Evolutionary conservation across 2,113 vertebrate species (phyloP).

Genomic region (Cryptotis parvus): DNA sequence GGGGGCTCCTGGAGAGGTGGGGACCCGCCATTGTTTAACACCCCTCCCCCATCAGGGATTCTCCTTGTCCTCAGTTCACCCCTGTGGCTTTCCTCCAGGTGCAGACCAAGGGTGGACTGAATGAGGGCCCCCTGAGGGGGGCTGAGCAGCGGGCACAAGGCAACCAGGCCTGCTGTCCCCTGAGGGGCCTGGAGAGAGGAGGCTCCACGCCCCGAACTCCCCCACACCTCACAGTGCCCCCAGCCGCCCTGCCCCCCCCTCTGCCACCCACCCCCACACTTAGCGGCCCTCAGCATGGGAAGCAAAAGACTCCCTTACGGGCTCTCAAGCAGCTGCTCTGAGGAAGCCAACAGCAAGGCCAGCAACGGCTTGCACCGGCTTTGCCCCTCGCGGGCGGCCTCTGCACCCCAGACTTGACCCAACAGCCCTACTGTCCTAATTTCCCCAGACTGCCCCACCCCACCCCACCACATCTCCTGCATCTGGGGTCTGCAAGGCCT

Average conservation of each 20-base stretch:
- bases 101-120: neutral
- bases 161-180: no score
- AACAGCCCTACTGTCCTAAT: slow-evolving; percentile 21
- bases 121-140: neutral
- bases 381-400: slow-evolving; percentile 55
- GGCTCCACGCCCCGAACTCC: neutral
- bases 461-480: neutral
- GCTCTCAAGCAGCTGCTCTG: slow-evolving; percentile 69
- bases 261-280: neutral
- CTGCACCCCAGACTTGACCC: slow-evolving; percentile 41
- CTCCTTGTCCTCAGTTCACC: slow-evolving; percentile 76
- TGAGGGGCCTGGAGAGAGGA: slow-evolving; percentile 25
- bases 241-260: neutral
- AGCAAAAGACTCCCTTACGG: slow-evolving; percentile 35
- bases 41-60: slow-evolving; percentile 59
- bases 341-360: slow-evolving; percentile 76
- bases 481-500: neutral
- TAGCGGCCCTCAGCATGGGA: neutral
- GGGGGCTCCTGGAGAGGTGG: neutral
- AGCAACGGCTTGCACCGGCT: slow-evolving; percentile 63
- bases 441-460: neutral
- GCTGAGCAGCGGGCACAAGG: no score
- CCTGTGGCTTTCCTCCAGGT: neutral
- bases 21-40: slow-evolving; percentile 30
- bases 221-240: neutral